phyloP scores from a whole-genome alignment of 2,113 vertebrate genomes.

The Taxidea taxus region DNA sequence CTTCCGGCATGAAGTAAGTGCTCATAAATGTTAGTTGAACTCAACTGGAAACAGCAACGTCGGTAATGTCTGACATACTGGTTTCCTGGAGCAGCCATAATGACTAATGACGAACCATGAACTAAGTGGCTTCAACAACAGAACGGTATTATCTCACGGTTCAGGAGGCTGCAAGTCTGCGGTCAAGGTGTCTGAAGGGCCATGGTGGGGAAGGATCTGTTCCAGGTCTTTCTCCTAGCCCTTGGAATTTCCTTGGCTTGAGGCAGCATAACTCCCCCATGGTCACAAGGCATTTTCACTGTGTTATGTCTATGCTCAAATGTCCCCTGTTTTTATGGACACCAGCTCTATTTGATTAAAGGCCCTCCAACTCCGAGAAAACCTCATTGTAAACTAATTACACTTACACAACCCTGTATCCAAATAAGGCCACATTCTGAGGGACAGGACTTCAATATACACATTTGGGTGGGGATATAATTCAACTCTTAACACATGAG shows the following conservation, averaged over 20 bases:
- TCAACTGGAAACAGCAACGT: neutral
- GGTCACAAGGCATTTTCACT: neutral
- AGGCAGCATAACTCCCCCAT: neutral
- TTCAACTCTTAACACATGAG: neutral
- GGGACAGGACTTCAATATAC: neutral
- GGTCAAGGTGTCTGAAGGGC: no score
- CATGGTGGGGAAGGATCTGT: no score
- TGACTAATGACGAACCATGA: neutral
- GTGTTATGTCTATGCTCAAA: neutral
- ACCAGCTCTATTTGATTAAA: neutral
- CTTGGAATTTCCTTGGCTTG: no score
- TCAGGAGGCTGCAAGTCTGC: neutral
- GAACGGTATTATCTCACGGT: neutral
- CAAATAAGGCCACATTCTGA: neutral
- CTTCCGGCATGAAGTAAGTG: neutral
- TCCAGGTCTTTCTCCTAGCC: neutral
- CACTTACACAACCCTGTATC: neutral
- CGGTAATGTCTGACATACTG: accelerated
- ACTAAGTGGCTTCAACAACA: neutral
- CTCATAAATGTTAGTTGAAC: neutral
- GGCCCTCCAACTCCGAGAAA: neutral
- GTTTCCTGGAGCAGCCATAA: neutral
- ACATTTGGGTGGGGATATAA: neutral
- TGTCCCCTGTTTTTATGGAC: neutral
- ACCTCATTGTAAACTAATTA: neutral